Conservation (phyloP, 1,140 invertebrate genomes). For the Mya arenaria region DNA sequence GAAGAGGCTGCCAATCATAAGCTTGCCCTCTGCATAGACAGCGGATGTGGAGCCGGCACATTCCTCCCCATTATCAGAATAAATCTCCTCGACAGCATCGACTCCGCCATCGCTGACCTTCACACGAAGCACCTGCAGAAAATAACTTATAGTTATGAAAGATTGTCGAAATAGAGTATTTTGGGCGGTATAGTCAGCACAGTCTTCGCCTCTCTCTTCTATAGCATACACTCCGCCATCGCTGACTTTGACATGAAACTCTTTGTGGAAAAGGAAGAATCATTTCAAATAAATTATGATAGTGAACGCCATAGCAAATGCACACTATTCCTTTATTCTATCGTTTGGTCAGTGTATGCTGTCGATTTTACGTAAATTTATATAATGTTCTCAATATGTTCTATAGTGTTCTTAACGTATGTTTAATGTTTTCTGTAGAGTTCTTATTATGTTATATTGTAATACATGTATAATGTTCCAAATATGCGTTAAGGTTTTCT, state of each 20-base stretch:
- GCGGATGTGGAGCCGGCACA: background rate
- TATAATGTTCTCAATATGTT: too few relatives aligned
- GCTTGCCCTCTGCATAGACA: background rate
- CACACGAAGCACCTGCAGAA: background rate
- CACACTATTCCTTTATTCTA: too few relatives aligned
- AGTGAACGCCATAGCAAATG: too few relatives aligned
- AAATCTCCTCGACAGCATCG: background rate
- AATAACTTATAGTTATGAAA: background rate
- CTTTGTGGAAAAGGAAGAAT: background rate
- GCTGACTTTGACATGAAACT: background rate
- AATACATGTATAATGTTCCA: too few relatives aligned
- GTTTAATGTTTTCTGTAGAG: too few relatives aligned
- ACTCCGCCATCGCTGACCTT: background rate
- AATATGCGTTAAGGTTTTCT: too few relatives aligned
- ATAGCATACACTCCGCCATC: background rate
- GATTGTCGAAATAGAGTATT: background rate
- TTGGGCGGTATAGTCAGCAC: background rate
- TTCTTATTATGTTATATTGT: too few relatives aligned
- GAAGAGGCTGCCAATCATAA: background rate
- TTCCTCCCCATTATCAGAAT: background rate
- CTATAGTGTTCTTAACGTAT: too few relatives aligned
- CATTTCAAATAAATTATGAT: background rate
- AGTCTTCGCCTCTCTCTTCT: background rate
- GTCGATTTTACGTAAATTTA: too few relatives aligned
- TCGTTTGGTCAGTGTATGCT: too few relatives aligned